Evolutionary conservation across 2,888 invertebrate genomes (phyloP).

Genomic region (Drosophila suboccidentalis): DNA sequence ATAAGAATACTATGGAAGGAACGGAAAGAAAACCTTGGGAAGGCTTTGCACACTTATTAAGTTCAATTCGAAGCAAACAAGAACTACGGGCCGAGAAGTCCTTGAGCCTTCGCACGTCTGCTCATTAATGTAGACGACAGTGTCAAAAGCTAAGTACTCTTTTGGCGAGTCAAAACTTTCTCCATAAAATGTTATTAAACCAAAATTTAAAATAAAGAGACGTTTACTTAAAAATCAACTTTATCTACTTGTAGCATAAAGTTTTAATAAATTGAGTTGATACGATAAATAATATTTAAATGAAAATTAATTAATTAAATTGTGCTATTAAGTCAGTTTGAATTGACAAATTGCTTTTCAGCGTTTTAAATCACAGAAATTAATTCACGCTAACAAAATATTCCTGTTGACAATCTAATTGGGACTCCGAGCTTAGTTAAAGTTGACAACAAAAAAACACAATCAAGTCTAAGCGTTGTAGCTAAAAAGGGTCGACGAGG

Average conservation of each 20-base stretch:
- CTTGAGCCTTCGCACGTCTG: slow-evolving; percentile 39
- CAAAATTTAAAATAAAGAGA: neutral
- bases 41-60: slow-evolving; percentile 45
- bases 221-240: neutral
- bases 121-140: slow-evolving; percentile 48
- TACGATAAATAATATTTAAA: neutral
- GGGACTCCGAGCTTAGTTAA: slow-evolving; percentile 35
- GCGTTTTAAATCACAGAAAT: slow-evolving; percentile 63
- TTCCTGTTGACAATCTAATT: slow-evolving; percentile 73
- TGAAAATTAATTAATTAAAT: slow-evolving; percentile 32
- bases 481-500: neutral
- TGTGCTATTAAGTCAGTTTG: slow-evolving; percentile 33
- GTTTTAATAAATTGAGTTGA: neutral
- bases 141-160: slow-evolving; percentile 9
- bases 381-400: slow-evolving; percentile 63
- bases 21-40: slow-evolving; percentile 23
- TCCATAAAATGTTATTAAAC: slow-evolving; percentile 33
- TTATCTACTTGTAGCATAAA: neutral
- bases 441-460: slow-evolving; percentile 11
- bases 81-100: slow-evolving; percentile 19
- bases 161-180: slow-evolving; percentile 5
- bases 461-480: neutral
- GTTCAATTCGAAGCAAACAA: slow-evolving; percentile 58
- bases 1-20: slow-evolving; percentile 17
- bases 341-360: slow-evolving; percentile 44